These are phyloP conservation scores for Euproctis similis DNA, from an alignment of 2,888 invertebrate species.

Conservation along the genomic window DNA sequence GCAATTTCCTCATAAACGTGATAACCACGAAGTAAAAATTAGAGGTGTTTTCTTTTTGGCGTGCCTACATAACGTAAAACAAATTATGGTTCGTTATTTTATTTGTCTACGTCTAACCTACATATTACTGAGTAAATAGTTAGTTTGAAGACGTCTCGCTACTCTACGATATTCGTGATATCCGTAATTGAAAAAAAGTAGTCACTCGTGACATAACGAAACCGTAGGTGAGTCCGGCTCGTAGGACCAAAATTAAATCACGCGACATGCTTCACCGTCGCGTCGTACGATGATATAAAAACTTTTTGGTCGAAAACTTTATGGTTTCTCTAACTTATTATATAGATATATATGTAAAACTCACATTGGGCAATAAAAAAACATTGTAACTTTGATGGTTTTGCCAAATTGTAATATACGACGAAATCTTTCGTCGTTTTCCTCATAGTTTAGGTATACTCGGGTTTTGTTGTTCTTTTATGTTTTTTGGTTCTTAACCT, in stretches of 20 bases:
- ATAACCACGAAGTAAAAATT: no score
- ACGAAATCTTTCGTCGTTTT: slow-evolving; percentile 17
- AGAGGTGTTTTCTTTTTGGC: no score
- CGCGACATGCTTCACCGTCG: no score
- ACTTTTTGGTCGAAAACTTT: slow-evolving; percentile 11
- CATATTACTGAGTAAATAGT: background rate
- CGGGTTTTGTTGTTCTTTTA: background rate
- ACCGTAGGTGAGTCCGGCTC: slow-evolving; percentile 1
- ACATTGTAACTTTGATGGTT: slow-evolving; percentile 20
- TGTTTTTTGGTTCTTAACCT: background rate
- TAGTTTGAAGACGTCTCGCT: background rate
- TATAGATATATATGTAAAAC: slow-evolving; percentile 27
- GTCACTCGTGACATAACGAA: slow-evolving; percentile 1
- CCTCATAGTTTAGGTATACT: slow-evolving; percentile 11
- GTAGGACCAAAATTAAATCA: no score
- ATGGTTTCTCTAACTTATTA: slow-evolving; percentile 19
- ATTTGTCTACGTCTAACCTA: background rate
- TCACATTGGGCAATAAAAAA: slow-evolving; percentile 20
- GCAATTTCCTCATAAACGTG: no score
- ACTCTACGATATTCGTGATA: slow-evolving; percentile 3
- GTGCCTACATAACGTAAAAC: no score
- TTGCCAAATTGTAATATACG: slow-evolving; percentile 21
- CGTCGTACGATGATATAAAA: slow-evolving; percentile 23
- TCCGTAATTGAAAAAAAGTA: slow-evolving; percentile 14
- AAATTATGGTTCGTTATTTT: no score